phyloP scores from a whole-genome alignment of 2,888 invertebrate species.

The Mystacides longicornis region DNA sequence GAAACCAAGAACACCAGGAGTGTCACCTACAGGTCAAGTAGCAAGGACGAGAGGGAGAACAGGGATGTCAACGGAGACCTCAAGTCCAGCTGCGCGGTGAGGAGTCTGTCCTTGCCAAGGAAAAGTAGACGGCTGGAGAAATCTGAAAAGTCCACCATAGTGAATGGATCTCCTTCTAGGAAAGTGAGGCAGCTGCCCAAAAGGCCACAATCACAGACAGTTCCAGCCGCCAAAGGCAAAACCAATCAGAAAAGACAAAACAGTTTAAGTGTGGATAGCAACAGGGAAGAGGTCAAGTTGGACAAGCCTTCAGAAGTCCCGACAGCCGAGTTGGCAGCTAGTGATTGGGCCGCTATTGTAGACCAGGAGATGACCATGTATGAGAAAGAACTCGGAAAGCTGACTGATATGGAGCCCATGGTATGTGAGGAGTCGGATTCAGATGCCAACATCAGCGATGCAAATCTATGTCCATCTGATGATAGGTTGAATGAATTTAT shows the following conservation, averaged over 20 bases:
- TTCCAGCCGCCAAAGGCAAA: constrained; percentile 31
- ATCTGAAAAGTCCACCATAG: constrained; percentile 40
- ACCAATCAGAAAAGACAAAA: constrained; percentile 11
- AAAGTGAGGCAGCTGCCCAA: constrained; percentile 38
- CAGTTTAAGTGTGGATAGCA: constrained; percentile 7
- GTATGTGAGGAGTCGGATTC: constrained; percentile 42
- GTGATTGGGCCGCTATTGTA: constrained; percentile 31
- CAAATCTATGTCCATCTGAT: constrained; percentile 33
- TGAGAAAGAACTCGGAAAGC: constrained; percentile 35
- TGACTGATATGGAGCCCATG: constrained; percentile 32
- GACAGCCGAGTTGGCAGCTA: constrained; percentile 30
- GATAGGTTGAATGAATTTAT: constrained; percentile 46
- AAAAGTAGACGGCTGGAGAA: constrained; percentile 45
- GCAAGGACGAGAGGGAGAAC: constrained; percentile 14
- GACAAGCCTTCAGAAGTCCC: constrained; percentile 34
- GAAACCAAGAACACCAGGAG: constrained; percentile 5
- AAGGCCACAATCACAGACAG: constrained; percentile 15
- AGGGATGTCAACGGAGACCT: constrained; percentile 6
- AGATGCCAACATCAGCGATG: constrained; percentile 29
- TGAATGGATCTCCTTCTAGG: constrained; percentile 45
- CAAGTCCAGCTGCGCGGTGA: constrained; percentile 4
- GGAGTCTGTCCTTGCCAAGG: constrained; percentile 34
- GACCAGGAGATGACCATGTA: constrained; percentile 47
- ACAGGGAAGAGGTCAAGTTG: constrained; percentile 28
- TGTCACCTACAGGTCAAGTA: constrained; percentile 5